Evolutionary conservation across 2,113 vertebrate genomes (phyloP).

Genomic region (Stegostoma tigrinum): DNA sequence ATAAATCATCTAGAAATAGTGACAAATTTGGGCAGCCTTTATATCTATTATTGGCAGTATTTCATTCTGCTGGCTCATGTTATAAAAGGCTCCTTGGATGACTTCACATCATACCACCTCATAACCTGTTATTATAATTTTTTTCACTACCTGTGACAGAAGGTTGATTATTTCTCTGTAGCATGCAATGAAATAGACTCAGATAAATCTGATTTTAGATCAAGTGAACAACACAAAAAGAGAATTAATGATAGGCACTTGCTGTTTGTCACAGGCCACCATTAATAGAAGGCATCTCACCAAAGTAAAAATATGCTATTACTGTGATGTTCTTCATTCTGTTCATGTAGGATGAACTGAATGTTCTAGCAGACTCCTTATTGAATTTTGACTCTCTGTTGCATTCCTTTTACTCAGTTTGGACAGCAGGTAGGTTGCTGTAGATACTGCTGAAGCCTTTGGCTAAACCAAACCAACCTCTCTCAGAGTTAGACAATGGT

Average conservation of each 20-base stretch:
- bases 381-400: neutral
- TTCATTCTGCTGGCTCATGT: neutral
- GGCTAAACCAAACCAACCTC: neutral
- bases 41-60: neutral
- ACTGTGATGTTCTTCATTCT: too few species aligned
- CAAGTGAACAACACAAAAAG: neutral
- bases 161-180: neutral
- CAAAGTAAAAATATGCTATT: neutral
- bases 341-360: neutral
- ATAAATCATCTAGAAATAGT: neutral
- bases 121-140: neutral
- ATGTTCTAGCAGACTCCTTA: neutral
- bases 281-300: neutral
- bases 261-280: neutral
- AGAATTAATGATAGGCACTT: neutral
- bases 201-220: neutral
- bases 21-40: neutral
- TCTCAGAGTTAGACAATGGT: neutral
- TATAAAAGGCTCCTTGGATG: neutral
- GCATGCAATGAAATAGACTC: neutral
- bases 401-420: neutral
- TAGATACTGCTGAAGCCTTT: neutral
- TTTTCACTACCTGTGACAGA: neutral
- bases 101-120: neutral
- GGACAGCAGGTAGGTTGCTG: neutral